Conservation (phyloP, 2,888 invertebrate species). For the Sarcophaga subvicina region DNA sequence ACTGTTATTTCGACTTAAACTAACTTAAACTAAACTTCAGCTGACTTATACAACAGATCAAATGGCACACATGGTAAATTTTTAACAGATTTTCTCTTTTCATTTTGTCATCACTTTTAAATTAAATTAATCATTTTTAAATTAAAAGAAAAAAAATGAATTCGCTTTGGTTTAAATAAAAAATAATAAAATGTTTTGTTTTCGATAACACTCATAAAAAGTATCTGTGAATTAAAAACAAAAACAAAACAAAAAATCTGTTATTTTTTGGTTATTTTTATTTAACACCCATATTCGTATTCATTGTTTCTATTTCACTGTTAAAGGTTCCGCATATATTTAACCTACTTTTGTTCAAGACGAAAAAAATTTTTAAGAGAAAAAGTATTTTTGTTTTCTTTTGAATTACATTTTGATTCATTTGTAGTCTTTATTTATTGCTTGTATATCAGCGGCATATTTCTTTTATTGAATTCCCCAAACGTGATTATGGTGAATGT, state of each 20-base stretch:
- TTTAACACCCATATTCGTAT: conserved; percentile 22
- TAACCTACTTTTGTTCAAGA: conserved; percentile 59
- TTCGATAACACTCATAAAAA: conserved; percentile 16
- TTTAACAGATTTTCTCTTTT: no score
- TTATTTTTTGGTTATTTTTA: conserved; percentile 43
- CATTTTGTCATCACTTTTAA: no score
- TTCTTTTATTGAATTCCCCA: conserved; percentile 24
- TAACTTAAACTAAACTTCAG: no score
- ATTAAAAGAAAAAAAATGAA: background rate
- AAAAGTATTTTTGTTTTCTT: conserved; percentile 7
- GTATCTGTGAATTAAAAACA: conserved; percentile 1
- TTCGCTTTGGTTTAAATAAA: background rate
- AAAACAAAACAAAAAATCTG: background rate
- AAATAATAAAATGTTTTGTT: background rate
- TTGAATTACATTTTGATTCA: conserved; percentile 51
- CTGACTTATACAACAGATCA: no score
- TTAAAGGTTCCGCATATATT: conserved; percentile 63
- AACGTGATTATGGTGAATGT: background rate
- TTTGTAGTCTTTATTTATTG: conserved; percentile 22
- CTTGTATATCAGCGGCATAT: background rate
- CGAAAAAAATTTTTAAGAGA: background rate
- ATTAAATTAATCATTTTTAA: background rate
- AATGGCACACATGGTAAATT: no score
- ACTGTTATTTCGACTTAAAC: no score
- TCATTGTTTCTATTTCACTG: conserved; percentile 18